A percentile compares a stretch with the other conserved stretches of the same genome.
Evolutionary conservation across 2,888 invertebrate species (phyloP).

Genomic region (Tipula lateralis): DNA sequence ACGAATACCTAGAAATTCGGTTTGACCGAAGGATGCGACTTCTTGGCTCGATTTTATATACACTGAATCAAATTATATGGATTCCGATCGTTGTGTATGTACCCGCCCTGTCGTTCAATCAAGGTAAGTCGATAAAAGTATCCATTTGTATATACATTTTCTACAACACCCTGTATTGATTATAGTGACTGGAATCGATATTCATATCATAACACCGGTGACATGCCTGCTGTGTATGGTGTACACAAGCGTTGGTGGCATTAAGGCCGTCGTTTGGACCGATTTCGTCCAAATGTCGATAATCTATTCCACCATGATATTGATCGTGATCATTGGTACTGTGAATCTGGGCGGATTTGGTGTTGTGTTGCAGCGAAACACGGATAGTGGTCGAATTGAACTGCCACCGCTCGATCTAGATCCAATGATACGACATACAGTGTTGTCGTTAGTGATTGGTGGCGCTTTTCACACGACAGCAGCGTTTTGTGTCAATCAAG

Average conservation of each 20-base stretch:
- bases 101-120: constrained; percentile 73
- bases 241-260: constrained; percentile 33
- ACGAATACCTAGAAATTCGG: neutral
- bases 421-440: constrained; percentile 71
- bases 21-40: constrained; percentile 41
- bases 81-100: constrained; percentile 55
- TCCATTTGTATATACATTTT: neutral
- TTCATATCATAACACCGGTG: constrained; percentile 74
- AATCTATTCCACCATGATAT: constrained; percentile 57
- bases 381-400: constrained; percentile 65
- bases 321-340: constrained; percentile 70
- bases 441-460: constrained; percentile 69
- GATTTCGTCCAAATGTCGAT: constrained; percentile 62
- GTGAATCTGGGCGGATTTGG: constrained; percentile 64
- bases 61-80: neutral
- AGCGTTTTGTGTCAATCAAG: constrained; percentile 61
- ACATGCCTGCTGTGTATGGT: constrained; percentile 53
- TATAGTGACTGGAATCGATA: constrained; percentile 59
- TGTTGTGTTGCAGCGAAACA: constrained; percentile 61
- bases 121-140: constrained; percentile 42
- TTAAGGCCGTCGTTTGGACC: constrained; percentile 79
- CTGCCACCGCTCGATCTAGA: constrained; percentile 67
- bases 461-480: constrained; percentile 59
- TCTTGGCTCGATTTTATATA: neutral
- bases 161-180: too few relatives aligned